Conservation (phyloP, 2,113 vertebrate genomes). For the Sorex araneus region DNA sequence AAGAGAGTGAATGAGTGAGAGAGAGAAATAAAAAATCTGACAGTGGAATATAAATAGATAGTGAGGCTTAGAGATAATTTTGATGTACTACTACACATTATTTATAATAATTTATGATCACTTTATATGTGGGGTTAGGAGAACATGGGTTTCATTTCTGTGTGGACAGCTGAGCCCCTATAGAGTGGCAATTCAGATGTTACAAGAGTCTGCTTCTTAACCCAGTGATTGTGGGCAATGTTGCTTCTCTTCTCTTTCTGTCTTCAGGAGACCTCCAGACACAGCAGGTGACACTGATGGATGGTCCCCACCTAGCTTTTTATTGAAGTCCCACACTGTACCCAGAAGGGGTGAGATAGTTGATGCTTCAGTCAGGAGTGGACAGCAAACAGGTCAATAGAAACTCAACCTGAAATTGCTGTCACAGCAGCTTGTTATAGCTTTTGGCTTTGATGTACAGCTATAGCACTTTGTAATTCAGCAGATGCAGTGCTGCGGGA, state of each 20-base stretch:
- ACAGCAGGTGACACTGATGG: constrained; percentile 73
- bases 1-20: neutral
- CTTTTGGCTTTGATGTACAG: constrained; percentile 73
- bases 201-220: constrained; percentile 5
- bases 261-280: constrained; percentile 49
- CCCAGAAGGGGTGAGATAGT: constrained; percentile 58
- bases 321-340: constrained; percentile 67
- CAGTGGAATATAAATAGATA: neutral
- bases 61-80: neutral
- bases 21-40: constrained; percentile 25
- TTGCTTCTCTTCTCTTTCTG: neutral
- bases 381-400: constrained; percentile 79
- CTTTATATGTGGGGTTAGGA: neutral
- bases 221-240: neutral
- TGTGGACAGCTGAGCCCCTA: neutral
- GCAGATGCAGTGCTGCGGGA: neutral
- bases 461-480: constrained; percentile 70
- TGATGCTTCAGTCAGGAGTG: constrained; percentile 66
- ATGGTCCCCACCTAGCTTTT: constrained; percentile 67
- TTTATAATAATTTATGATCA: constrained; percentile 7
- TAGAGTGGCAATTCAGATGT: constrained; percentile 20
- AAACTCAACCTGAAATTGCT: constrained; percentile 72
- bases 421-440: constrained; percentile 69
- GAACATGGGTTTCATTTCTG: neutral
- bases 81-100: neutral